A percentile compares a stretch with the other conserved stretches of the same genome.
These are phyloP conservation scores for Helogale parvula DNA, from an alignment of 2,113 vertebrate species.

Conservation along the genomic window DNA sequence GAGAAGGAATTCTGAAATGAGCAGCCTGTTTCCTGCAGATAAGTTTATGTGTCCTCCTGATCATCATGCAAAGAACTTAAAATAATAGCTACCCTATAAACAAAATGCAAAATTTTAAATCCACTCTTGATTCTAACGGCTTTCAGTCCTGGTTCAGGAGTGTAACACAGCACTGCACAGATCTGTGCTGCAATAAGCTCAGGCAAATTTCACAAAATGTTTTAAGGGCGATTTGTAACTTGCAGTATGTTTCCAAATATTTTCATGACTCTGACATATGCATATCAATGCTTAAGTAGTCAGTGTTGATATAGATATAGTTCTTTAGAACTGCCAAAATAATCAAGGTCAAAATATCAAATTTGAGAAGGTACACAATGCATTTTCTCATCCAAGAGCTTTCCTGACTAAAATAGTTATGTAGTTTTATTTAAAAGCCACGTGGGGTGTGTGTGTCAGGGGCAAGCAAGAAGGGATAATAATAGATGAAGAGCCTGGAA, in stretches of 20 bases:
- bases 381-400: neutral
- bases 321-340: neutral
- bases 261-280: neutral
- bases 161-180: neutral
- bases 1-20: constrained; percentile 65
- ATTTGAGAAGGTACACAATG: neutral
- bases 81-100: constrained; percentile 55
- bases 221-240: neutral
- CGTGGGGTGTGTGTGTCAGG: neutral
- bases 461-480: neutral
- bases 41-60: constrained; percentile 60
- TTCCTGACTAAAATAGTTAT: neutral
- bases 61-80: constrained; percentile 54
- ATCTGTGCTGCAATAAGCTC: neutral
- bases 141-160: neutral
- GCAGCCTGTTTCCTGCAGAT: constrained; percentile 75
- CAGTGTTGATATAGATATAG: neutral
- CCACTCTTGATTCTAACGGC: neutral
- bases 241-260: neutral
- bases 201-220: neutral
- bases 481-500: neutral
- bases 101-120: constrained; percentile 51
- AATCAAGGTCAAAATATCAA: constrained; percentile 28
- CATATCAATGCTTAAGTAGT: neutral
- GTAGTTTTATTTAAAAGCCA: neutral